These are phyloP conservation scores for Araneus ventricosus DNA, from an alignment of 1,140 invertebrate species.

Conservation along the genomic window DNA sequence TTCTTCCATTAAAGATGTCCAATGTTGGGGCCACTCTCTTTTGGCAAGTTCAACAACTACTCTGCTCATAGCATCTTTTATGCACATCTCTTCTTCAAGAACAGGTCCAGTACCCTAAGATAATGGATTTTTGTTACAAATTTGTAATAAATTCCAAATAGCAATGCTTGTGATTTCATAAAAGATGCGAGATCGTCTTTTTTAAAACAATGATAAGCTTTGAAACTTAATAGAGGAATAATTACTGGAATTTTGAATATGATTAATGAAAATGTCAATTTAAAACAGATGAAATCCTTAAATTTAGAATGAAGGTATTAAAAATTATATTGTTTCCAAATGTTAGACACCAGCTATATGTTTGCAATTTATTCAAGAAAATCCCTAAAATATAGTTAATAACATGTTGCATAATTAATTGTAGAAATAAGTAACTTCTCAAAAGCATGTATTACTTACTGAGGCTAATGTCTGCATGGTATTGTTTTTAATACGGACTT, in stretches of 20 bases:
- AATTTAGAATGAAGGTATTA: no score
- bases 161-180: no score
- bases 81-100: constrained; percentile 84
- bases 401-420: no score
- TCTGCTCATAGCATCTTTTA: constrained; percentile 92
- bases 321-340: no score
- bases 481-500: constrained; percentile 88
- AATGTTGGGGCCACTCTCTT: constrained; percentile 96
- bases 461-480: constrained; percentile 77
- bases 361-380: no score
- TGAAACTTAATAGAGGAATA: not conserved
- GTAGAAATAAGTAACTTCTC: no score
- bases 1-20: constrained; percentile 91
- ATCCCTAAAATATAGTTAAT: no score
- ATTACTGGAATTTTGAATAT: not conserved
- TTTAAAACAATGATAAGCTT: not conserved
- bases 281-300: not conserved
- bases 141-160: no score
- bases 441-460: constrained; percentile 73
- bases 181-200: no score
- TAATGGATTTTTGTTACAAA: not conserved
- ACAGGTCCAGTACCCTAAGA: constrained; percentile 78
- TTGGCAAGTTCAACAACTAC: constrained; percentile 97
- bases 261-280: not conserved
- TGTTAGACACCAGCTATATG: no score